Evolutionary conservation across 2,113 vertebrate species (phyloP).

Genomic region (Rhinoderma darwinii): DNA sequence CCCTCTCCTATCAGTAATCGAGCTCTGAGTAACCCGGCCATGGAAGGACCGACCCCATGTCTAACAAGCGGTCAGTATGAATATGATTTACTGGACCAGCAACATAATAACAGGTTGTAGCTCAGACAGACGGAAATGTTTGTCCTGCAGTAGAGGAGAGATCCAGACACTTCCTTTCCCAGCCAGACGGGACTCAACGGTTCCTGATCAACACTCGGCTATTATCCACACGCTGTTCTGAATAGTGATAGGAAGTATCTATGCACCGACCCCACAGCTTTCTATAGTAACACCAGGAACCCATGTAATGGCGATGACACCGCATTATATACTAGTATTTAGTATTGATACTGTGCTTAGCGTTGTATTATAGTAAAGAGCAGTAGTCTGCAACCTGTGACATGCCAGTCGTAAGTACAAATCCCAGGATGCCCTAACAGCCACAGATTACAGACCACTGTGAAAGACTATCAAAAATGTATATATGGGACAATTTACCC

Average conservation of each 20-base stretch:
- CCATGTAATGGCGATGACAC: background rate
- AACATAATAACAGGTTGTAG: conserved; percentile 53
- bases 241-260: background rate
- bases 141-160: conserved; percentile 42
- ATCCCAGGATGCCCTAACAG: background rate
- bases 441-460: background rate
- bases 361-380: background rate
- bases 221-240: background rate
- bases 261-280: background rate
- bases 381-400: no score
- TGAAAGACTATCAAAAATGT: background rate
- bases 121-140: conserved; percentile 57
- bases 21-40: conserved; percentile 1
- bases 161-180: conserved; percentile 49
- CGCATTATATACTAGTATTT: background rate
- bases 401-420: background rate
- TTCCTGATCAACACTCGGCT: conserved; percentile 44
- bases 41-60: conserved; percentile 5
- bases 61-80: conserved; percentile 33
- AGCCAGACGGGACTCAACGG: conserved; percentile 50
- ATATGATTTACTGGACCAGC: conserved; percentile 42
- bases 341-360: background rate
- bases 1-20: background rate
- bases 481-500: no score
- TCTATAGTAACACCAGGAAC: background rate